Base-by-base conservation (phyloP, 2,797 vertebrate species). In the Lepus townsendii region DNA sequence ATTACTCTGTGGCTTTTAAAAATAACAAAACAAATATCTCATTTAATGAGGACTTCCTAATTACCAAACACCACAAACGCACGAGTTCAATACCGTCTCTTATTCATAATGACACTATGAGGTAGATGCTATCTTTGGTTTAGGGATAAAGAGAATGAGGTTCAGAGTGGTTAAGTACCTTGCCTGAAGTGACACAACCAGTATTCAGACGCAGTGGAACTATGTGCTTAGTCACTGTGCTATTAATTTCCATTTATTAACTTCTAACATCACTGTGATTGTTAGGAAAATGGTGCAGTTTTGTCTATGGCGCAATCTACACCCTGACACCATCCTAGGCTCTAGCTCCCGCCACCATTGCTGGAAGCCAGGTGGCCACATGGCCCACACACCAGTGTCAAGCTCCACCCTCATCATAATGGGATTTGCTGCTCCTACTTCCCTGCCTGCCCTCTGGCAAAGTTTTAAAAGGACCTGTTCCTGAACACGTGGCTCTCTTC, bases 1-100 rank as follows among this genome's bases (percentile, higher is more conserved):
- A 75, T 80, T 82, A 16, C 35, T 92, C 47, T 69, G 47, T 78
- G 35, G 73, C 16, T 93, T 94, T 85, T 52, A 71, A 90, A 87
- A 79, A 22, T 13, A 92, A 85, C 30, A 26, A 77, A 71, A 14
- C 63, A 76, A 65, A 73, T 11, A 5, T 47, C 9, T 63, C 50
- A 77, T n/a, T 86, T 92, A 80, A 26, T 60, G 2, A 91, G 35
- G 52, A 38, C 54, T 78, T 83, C 42, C 32, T 32, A 4, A 72
- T 42, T 78, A 32, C 42, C 26, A 66, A 82, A 73, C 38, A 68
- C 24, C 71, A 3, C 17, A 62, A 2, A 4, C n/a, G 71, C 62
- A 26, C 72, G 8, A 47, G 72, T 90, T 84, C 82, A 80, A 38
- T 38, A 72, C 3, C 4, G 75, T 92, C 84, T 85, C 17, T 88